Conservation (phyloP, 2,888 invertebrate species). For the Calliopum simillimum region DNA sequence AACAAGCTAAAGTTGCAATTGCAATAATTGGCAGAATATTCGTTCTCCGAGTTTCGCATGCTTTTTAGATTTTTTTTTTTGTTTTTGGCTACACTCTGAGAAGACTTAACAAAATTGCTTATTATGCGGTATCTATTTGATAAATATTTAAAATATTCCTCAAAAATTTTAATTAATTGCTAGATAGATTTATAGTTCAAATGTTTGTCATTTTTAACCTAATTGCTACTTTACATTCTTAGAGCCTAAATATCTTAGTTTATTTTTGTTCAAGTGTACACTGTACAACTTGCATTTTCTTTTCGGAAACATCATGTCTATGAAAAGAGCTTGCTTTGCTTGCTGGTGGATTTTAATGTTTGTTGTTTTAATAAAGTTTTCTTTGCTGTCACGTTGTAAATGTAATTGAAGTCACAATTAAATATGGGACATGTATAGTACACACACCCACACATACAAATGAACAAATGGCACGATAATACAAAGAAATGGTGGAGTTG, state of each 20-base stretch:
- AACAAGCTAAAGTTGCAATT: conserved; percentile 15
- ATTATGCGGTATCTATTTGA: too few species aligned
- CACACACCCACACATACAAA: background rate
- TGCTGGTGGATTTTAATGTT: background rate
- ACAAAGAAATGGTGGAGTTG: too few species aligned
- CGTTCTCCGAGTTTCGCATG: background rate
- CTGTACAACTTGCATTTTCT: background rate
- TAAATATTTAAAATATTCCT: too few species aligned
- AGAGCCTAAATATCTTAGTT: too few species aligned
- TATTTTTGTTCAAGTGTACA: background rate
- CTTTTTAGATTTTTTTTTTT: too few species aligned
- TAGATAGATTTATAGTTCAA: background rate
- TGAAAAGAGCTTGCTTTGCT: background rate
- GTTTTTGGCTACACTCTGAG: too few species aligned
- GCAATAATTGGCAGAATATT: conserved; percentile 22
- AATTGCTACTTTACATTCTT: too few species aligned
- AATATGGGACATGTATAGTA: background rate
- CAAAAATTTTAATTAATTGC: too few species aligned
- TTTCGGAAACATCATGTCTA: background rate
- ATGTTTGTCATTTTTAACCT: too few species aligned
- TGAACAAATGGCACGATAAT: background rate
- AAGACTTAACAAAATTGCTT: too few species aligned
- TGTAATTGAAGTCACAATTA: conserved; percentile 22
- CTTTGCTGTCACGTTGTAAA: conserved; percentile 17
- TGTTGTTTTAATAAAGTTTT: background rate